Conservation (phyloP, 2,113 vertebrate species). For the Nematolebias whitei region DNA sequence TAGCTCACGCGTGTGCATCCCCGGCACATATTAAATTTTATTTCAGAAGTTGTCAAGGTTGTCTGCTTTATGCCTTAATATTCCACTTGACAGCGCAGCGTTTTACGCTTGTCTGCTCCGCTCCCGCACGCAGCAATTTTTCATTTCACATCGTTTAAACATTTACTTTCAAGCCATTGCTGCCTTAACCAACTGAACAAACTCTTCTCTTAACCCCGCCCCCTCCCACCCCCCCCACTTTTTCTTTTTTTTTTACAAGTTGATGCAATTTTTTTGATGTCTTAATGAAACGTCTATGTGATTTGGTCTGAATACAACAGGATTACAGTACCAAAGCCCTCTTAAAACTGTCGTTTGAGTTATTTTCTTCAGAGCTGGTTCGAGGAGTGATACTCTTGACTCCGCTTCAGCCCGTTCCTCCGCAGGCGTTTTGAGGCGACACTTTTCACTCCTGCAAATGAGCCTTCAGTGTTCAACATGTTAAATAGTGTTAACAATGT, state of each 20-base stretch:
- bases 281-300: background rate
- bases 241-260: background rate
- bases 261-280: background rate
- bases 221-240: background rate
- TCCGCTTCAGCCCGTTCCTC: background rate
- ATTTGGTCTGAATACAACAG: background rate
- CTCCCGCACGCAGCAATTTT: constrained; percentile 38
- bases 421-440: background rate
- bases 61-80: constrained; percentile 44
- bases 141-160: constrained; percentile 48
- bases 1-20: constrained; percentile 28
- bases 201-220: constrained; percentile 11
- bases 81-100: constrained; percentile 45
- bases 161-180: constrained; percentile 39
- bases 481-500: too few relatives aligned
- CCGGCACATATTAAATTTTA: constrained; percentile 28
- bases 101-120: constrained; percentile 47
- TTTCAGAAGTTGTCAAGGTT: constrained; percentile 45
- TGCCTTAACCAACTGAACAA: constrained; percentile 31
- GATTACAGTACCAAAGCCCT: background rate
- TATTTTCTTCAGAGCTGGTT: background rate
- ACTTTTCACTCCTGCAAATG: background rate
- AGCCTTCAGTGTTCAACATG: too few relatives aligned
- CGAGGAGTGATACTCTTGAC: background rate
- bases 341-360: background rate